Evolutionary conservation across 2,113 vertebrate species (phyloP).

Genomic region (Kryptolebias marmoratus): DNA sequence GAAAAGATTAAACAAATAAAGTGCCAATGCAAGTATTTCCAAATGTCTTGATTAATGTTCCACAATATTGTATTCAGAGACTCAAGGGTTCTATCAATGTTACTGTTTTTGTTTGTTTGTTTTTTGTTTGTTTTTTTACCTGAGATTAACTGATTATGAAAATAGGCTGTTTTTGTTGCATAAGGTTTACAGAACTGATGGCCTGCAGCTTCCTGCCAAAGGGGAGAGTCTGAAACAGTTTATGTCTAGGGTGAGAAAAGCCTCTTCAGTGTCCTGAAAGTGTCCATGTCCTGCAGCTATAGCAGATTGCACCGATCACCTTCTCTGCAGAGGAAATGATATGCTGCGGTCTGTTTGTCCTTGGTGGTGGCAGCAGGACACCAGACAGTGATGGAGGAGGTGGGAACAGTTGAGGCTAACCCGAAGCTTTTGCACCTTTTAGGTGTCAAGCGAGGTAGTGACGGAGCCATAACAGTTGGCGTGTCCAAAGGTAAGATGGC

Average conservation of each 20-base stretch:
- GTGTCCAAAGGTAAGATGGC: too few species aligned
- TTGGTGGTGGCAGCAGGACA: neutral
- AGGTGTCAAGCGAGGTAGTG: too few species aligned
- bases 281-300: neutral
- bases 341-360: neutral
- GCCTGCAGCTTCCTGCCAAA: neutral
- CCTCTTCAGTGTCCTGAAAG: neutral
- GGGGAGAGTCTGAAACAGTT: neutral
- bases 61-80: neutral
- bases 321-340: conserved; percentile 1
- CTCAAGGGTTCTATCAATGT: neutral
- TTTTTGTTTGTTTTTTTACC: neutral
- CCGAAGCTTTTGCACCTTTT: too few species aligned
- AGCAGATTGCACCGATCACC: neutral
- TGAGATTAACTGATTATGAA: too few species aligned
- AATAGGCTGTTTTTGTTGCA: neutral
- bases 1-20: too few species aligned
- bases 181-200: neutral
- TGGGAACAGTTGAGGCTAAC: neutral
- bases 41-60: neutral
- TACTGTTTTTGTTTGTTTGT: neutral
- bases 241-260: neutral
- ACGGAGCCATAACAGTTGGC: too few species aligned
- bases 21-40: too few species aligned
- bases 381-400: neutral